Percentiles rank a stretch among this genome's conserved stretches.
These are phyloP conservation scores for Malurus alboscapulatus DNA, from an alignment of 2,113 vertebrate genomes.

Conservation along the genomic window DNA sequence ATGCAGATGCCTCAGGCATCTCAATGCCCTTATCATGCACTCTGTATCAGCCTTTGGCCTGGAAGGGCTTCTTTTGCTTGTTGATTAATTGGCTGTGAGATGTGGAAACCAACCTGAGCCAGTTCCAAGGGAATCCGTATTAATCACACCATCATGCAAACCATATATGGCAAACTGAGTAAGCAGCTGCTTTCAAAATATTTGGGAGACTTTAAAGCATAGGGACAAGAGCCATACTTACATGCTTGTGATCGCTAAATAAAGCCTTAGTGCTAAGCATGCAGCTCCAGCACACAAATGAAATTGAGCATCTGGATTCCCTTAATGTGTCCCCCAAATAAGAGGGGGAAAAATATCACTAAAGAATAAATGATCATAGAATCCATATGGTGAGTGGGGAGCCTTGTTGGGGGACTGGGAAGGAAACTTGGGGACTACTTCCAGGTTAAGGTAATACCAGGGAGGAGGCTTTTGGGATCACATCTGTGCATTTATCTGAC, in stretches of 20 bases:
- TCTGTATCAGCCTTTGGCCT: not conserved
- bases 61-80: not conserved
- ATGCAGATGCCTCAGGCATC: not conserved
- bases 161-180: slow-evolving; percentile 4
- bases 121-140: not conserved
- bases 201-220: not conserved
- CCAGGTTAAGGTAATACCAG: not conserved
- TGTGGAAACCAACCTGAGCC: slow-evolving; percentile 15
- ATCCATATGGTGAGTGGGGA: not conserved
- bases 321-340: not conserved
- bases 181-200: not conserved
- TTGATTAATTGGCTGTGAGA: slow-evolving; percentile 37
- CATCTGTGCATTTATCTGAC: not conserved
- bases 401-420: not conserved
- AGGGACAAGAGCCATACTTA: slow-evolving; percentile 18
- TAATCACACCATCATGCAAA: slow-evolving; percentile 9
- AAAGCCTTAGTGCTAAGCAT: not conserved
- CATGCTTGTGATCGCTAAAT: slow-evolving; percentile 43
- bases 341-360: accelerated
- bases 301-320: slow-evolving; percentile 46
- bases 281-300: not conserved
- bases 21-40: not conserved
- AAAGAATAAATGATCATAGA: not conserved
- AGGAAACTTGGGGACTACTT: not conserved
- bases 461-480: not conserved